phyloP scores from a whole-genome alignment of 2,113 vertebrate genomes.

The Psammodynastes pulverulentus region DNA sequence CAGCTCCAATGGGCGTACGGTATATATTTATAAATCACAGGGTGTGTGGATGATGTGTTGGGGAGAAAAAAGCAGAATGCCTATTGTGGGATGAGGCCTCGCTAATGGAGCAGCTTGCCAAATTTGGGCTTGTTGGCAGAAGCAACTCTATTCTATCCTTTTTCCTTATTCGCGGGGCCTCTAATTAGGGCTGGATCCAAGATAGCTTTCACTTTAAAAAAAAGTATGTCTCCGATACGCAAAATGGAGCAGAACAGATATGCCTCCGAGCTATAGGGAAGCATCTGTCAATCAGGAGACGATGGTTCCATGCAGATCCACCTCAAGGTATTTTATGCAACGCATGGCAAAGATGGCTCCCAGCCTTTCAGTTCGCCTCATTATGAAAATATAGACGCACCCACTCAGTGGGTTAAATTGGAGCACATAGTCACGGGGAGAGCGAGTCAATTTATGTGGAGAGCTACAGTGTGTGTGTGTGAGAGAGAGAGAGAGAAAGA shows the following conservation, averaged over 20 bases:
- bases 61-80: background rate
- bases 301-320: constrained; percentile 20
- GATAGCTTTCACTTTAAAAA: constrained; percentile 18
- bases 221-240: constrained; percentile 8
- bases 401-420: background rate
- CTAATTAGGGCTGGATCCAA: constrained; percentile 32
- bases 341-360: background rate
- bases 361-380: background rate
- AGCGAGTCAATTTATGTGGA: background rate
- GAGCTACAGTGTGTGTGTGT: background rate
- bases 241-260: constrained; percentile 30
- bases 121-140: constrained; percentile 12
- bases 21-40: background rate
- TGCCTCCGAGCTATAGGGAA: constrained; percentile 26
- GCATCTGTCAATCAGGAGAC: constrained; percentile 29
- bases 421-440: constrained; percentile 4
- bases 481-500: background rate
- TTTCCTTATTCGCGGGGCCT: constrained; percentile 14
- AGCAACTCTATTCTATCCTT: background rate
- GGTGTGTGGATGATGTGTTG: background rate
- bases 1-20: background rate
- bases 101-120: constrained; percentile 9
- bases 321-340: constrained; percentile 9
- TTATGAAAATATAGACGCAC: background rate
- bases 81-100: background rate